Evolutionary conservation across 2,888 invertebrate species (phyloP).

Genomic region (Sphecodes monilicornis): DNA sequence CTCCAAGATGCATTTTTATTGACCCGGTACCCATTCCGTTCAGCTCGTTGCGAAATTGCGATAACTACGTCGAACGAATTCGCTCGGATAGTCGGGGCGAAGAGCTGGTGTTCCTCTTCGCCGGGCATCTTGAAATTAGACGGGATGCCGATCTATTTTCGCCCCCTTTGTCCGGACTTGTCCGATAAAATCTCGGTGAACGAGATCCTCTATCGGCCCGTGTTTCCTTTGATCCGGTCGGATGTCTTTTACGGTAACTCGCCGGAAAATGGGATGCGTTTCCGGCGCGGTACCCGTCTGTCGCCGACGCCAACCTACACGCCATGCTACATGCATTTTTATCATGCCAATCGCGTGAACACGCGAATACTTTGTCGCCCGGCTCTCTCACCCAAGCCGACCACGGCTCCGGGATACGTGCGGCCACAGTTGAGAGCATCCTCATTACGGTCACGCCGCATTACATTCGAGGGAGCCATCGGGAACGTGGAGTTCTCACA

Average conservation of each 20-base stretch:
- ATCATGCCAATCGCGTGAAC: slow-evolving; percentile 28
- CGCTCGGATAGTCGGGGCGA: not conserved
- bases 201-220: slow-evolving; percentile 44
- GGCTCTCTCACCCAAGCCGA: slow-evolving; percentile 31
- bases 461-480: slow-evolving; percentile 22
- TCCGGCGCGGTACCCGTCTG: slow-evolving; percentile 18
- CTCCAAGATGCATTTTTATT: not conserved
- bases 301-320: not conserved
- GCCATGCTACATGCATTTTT: slow-evolving; percentile 29
- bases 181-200: slow-evolving; percentile 48
- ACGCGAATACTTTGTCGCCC: slow-evolving; percentile 38
- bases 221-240: slow-evolving; percentile 50
- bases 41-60: not conserved
- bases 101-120: not conserved
- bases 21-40: not conserved
- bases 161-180: slow-evolving; percentile 32
- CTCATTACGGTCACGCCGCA: slow-evolving; percentile 60
- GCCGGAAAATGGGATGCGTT: slow-evolving; percentile 33
- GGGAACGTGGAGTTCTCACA: slow-evolving; percentile 39
- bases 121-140: slow-evolving; percentile 15
- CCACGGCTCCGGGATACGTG: slow-evolving; percentile 49
- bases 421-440: slow-evolving; percentile 68
- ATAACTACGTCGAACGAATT: not conserved
- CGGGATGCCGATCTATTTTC: slow-evolving; percentile 40
- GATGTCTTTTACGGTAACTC: slow-evolving; percentile 42